Percentiles rank a stretch among this genome's conserved stretches.
These are phyloP conservation scores for Crenichthys baileyi DNA, from an alignment of 2,797 vertebrate genomes.

Conservation along the genomic window DNA sequence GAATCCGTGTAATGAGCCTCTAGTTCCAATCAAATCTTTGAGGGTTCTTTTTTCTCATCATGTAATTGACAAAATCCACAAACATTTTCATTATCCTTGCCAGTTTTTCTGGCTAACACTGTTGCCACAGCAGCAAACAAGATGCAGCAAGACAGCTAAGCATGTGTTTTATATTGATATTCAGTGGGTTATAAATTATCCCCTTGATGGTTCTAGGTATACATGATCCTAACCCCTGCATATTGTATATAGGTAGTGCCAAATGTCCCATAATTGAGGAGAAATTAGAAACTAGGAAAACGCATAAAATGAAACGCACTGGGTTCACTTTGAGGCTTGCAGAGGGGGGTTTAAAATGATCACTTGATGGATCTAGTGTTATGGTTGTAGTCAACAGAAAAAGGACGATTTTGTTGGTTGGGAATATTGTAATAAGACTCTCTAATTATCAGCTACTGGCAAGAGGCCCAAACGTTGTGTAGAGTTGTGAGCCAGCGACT, in stretches of 20 bases:
- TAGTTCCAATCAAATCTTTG: not conserved
- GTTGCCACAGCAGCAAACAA: not conserved
- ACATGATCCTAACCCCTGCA: not conserved
- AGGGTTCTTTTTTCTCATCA: not conserved
- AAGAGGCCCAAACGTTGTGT: slow-evolving; percentile 91
- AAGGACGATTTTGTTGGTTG: slow-evolving; percentile 14
- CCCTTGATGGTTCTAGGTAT: not conserved
- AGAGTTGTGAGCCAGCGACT: slow-evolving; percentile 90
- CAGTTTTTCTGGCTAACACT: not conserved
- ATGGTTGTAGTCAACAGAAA: slow-evolving; percentile 2
- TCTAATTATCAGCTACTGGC: slow-evolving; percentile 83
- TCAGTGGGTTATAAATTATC: not conserved
- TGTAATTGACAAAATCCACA: not conserved
- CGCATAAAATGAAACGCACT: not conserved
- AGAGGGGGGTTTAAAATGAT: not conserved
- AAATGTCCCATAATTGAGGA: not conserved
- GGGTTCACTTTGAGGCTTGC: not conserved
- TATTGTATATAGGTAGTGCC: too few relatives aligned
- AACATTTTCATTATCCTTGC: not conserved
- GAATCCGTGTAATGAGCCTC: not conserved
- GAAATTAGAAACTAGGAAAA: not conserved
- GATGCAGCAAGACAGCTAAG: not conserved
- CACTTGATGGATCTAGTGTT: not conserved
- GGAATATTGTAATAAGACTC: slow-evolving; percentile 18
- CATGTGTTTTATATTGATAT: not conserved